Base-by-base conservation (phyloP, 2,888 invertebrate genomes). In the Leucophora obtusa region DNA sequence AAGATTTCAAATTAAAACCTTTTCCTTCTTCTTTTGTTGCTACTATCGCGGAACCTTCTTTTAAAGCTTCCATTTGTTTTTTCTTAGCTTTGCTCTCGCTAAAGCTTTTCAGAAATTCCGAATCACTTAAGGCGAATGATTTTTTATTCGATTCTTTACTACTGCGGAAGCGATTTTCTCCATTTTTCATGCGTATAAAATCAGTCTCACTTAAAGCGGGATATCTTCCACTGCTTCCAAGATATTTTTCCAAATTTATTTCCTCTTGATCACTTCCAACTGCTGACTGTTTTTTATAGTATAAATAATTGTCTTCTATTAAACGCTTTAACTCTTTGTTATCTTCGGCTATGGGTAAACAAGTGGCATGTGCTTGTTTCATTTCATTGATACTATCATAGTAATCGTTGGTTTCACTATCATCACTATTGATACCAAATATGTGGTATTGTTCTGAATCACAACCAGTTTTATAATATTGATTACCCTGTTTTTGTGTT, bases 241-340 rank as follows among this genome's bases (percentile, higher is more conserved):
- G 10, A 3, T 21, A 4, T 14, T 54, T 24, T 54, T 24, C 50
- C n/a, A 14, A 10, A 17, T 24, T 33, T n/a, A 28, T 7, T 0
- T 38, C 14, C n/a, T 24, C 21, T 4, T 47, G 43, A 24, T 15
- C 28, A 51, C 35, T 33, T 0, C 43, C 83, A 1, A 51, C 83
- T 9, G 66, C 83, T 2, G 77, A 80, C 82, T 90, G 90, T 79
- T 88, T 87, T 71, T 88, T 90, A 78, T 86, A 90, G 83, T 89
- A 90, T 82, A 90, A 85, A 83, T 89, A 90, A 77, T 90, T 90
- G 74, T 90, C 89, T 76, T 90, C 90, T 76, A 90, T 90, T 38
- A 90, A 88, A 21, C 90, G 89, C 77, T 90, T 90, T 54, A 90
- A 83, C 78, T 90, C 90, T 78, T 89, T 89, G 85, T 90, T 90